Evolutionary conservation across 2,888 invertebrate species (phyloP).

Genomic region (Drosophila niveifrons): DNA sequence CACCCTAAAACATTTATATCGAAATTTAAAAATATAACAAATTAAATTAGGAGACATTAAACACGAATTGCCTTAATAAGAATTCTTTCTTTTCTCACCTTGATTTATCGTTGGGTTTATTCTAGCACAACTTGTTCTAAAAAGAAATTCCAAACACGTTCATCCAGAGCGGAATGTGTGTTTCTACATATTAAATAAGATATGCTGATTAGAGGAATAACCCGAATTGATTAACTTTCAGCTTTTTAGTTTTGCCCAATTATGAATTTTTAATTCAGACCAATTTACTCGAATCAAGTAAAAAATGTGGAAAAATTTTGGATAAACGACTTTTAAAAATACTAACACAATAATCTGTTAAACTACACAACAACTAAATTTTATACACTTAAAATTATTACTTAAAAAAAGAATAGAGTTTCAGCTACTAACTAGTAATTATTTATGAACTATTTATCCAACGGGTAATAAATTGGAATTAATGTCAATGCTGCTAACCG

Average conservation of each 20-base stretch:
- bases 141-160: slow-evolving; percentile 26
- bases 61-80: slow-evolving; percentile 20
- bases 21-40: neutral
- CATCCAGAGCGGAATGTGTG: slow-evolving; percentile 17
- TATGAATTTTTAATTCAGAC: slow-evolving; percentile 26
- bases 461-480: too few species aligned
- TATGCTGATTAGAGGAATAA: slow-evolving; percentile 37
- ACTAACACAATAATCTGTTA: too few species aligned
- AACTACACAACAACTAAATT: too few species aligned
- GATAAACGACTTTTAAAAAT: too few species aligned
- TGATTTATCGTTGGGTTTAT: slow-evolving; percentile 15
- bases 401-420: too few species aligned
- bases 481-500: too few species aligned
- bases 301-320: neutral
- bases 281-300: neutral
- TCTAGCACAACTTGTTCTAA: slow-evolving; percentile 29
- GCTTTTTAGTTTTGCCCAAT: slow-evolving; percentile 14
- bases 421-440: too few species aligned
- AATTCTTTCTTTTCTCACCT: neutral
- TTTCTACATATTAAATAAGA: slow-evolving; percentile 41
- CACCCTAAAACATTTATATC: slow-evolving; percentile 6
- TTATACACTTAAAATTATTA: too few species aligned
- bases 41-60: slow-evolving; percentile 8
- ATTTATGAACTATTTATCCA: too few species aligned
- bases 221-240: slow-evolving; percentile 24